Evolutionary conservation across 2,113 vertebrate genomes (phyloP), one percentile per base, ranked within the genome.

Genomic region (Ivindomyrus marchei): DNA sequence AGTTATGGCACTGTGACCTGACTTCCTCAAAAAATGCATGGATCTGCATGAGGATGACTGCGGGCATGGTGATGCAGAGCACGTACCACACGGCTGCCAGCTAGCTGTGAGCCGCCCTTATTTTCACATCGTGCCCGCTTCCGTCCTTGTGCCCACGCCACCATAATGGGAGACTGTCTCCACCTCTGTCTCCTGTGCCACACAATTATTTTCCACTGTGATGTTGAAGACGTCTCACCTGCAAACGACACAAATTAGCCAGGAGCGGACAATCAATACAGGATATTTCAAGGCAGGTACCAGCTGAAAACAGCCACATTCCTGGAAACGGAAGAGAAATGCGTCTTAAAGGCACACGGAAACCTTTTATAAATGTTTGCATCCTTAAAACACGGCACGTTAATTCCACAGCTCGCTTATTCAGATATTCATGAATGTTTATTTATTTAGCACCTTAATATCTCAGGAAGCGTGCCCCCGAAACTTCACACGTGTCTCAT

Each of bases 401-500:
- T 31, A 45, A 62, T n/a, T 42, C 1, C 39, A 24, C 47, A 66
- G 56, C 53, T 62, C 8, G 13, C 13, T 24, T 89, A 50, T 24
- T 70, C 85, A 42, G 19, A 27, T 53, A 88, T 80, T 80, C 85
- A 88, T 88, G 47, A 70, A 88, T 88, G 66, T 90, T 88, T 90
- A 80, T 88, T 90, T 77, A 90, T 87, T 56, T 84, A 8, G 21
- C 87, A 77, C n/a, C 19, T 42, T 74, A 87, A 70, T 45, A 87
- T 74, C 24, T 8, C 19, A 52, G 46, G 31, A 85, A 74, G 17
- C 42, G 46, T 5, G 31, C 31, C 42, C 58, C 58, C 19, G 45
- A 47, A 86, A 31, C 56, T 46, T 77, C n/a, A 39, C 45, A 46
- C 6, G 74, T 83, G 21, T 88, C 27, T 49, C 87, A 88, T 50